Evolutionary conservation across 2,113 vertebrate genomes (phyloP), one percentile per base, ranked within the genome.

Genomic region (Gymnogyps californianus): DNA sequence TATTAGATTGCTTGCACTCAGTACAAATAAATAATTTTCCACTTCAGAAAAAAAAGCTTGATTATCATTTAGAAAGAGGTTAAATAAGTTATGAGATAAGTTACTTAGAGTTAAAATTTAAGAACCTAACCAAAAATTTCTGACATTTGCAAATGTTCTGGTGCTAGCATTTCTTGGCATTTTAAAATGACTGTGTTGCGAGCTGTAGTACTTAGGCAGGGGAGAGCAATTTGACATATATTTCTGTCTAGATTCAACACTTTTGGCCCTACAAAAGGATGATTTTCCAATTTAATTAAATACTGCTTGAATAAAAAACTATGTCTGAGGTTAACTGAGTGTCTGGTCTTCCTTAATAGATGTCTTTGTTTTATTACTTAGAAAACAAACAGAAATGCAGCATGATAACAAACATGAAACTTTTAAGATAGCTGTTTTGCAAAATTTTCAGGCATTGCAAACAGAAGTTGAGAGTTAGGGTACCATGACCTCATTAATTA

Each of bases 11-110:
- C 58, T 95, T 81, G 51, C 69, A 93, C 40, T 89, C 28, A 80
- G n/a, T 74, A 83, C 51, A 93, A 93, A 95, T 59, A 93, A 70
- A 54, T 74, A 69, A 87, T 38, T 94, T 89, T 93, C 55, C 40
- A 87, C 36, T 87, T 89, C 55, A 86, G 77, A 40, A 66, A 76
- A 85, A 80, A 24, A 81, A 91, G 10, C 31, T 49, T 65, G 25
- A 34, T 59, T 44, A 19, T 67, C 2, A 80, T 70, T 70, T 62
- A 62, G 44, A 83, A 76, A 66, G 46, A 89, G 13, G 11, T 66
- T 44, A 70, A 92, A 90, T 46, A 28, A 72, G 29, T 76, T 88
- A 66, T 13, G 32, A 79, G 31, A 71, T 34, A 82, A 64, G n/a
- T 80, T 89, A 74, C 36, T 75, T 44, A 70, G 34, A 5, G 1